Percentiles rank a stretch among this genome's conserved stretches.
Conservation (phyloP, 1,140 invertebrate genomes). For the Pollicipes pollicipes region DNA sequence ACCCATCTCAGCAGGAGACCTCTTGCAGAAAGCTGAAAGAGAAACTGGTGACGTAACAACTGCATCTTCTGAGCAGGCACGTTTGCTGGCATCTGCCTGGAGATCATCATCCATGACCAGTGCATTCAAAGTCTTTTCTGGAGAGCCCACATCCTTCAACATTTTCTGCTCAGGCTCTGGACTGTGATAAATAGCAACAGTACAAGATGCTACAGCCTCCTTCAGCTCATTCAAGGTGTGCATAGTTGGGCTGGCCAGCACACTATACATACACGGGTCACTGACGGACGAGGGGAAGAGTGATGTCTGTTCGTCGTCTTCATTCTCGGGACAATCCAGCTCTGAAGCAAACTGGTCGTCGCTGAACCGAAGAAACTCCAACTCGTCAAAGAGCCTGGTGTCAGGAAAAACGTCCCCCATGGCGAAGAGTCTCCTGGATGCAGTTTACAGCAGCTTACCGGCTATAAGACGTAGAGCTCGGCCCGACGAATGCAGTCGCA, state of each 20-base stretch:
- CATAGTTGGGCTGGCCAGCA: neutral
- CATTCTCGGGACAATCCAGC: neutral
- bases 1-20: neutral
- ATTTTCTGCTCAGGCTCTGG: neutral
- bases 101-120: too few relatives aligned
- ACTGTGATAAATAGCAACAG: neutral
- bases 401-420: neutral
- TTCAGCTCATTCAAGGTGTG: neutral
- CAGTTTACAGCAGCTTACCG: neutral
- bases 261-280: too few relatives aligned
- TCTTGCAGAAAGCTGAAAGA: neutral
- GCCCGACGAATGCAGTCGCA: too few relatives aligned
- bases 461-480: neutral
- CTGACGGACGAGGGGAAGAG: neutral
- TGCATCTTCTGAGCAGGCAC: neutral
- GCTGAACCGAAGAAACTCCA: neutral
- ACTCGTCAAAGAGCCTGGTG: neutral
- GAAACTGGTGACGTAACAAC: neutral
- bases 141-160: neutral
- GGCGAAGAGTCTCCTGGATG: neutral
- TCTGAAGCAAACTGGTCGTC: neutral
- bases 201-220: neutral
- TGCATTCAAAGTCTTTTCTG: neutral
- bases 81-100: neutral
- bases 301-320: neutral